Conservation (phyloP, 2,797 vertebrate species). For the Mustela erminea region DNA sequence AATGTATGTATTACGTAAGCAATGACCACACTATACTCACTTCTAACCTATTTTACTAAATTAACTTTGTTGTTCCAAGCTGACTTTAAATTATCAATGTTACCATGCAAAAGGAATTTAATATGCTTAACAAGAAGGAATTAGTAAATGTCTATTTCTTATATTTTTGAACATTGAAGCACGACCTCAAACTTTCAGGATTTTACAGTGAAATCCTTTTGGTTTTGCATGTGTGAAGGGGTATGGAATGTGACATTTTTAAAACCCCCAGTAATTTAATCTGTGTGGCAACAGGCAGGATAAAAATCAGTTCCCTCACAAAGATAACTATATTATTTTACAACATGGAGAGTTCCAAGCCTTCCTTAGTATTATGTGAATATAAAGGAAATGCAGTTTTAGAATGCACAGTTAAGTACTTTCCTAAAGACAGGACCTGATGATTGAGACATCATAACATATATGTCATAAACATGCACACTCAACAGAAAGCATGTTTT, state of each 20-base stretch:
- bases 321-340: slow-evolving; percentile 51
- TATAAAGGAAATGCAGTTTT: background rate
- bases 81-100: background rate
- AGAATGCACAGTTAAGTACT: background rate
- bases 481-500: background rate
- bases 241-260: background rate
- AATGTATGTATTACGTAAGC: background rate
- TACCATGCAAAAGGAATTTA: background rate
- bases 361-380: background rate
- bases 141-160: background rate
- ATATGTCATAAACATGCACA: background rate
- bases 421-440: slow-evolving; percentile 3
- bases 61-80: background rate
- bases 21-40: background rate
- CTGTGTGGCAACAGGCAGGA: background rate
- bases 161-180: background rate
- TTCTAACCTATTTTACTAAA: slow-evolving; percentile 9
- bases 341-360: background rate
- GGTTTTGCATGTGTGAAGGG: background rate
- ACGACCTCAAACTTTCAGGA: background rate
- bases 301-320: slow-evolving; percentile 36
- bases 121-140: background rate
- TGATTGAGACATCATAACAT: background rate
- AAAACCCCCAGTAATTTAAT: slow-evolving; percentile 49
- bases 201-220: background rate